phyloP scores from a whole-genome alignment of 2,113 vertebrate species.

The Ovibos moschatus region DNA sequence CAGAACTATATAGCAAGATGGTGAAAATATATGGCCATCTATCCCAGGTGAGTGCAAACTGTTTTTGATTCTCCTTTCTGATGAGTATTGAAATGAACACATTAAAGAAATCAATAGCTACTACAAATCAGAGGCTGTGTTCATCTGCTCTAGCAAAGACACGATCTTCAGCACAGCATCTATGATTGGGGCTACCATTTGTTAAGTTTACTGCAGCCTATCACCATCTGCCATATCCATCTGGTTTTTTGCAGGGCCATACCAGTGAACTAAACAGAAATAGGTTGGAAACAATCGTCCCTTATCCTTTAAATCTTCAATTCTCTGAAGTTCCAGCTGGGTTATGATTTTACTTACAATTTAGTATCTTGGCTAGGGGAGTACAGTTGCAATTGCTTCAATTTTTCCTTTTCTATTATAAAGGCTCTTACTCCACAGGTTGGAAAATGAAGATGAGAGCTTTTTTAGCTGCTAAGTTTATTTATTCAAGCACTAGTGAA shows the following conservation, averaged over 20 bases:
- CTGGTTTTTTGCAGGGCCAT: background rate
- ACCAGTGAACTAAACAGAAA: conserved; percentile 26
- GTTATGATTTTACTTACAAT: background rate
- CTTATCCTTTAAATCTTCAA: background rate
- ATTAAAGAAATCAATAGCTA: background rate
- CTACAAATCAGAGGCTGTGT: background rate
- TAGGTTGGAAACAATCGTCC: background rate
- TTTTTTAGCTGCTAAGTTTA: background rate
- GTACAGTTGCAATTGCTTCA: background rate
- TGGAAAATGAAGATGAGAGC: background rate
- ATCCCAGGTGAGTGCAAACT: background rate
- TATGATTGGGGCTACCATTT: conserved; percentile 10
- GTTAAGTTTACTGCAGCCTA: conserved; percentile 14
- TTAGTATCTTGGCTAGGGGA: background rate
- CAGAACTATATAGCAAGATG: background rate
- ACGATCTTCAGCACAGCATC: background rate
- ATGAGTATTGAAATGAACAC: background rate
- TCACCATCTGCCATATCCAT: conserved; percentile 40
- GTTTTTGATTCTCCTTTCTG: background rate
- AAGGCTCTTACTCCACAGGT: background rate
- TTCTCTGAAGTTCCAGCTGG: background rate
- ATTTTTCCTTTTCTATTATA: background rate
- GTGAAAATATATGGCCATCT: background rate
- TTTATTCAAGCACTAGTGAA: background rate
- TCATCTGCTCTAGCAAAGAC: background rate